Base-by-base conservation (phyloP, 2,113 vertebrate species). In the Eublepharis macularius region DNA sequence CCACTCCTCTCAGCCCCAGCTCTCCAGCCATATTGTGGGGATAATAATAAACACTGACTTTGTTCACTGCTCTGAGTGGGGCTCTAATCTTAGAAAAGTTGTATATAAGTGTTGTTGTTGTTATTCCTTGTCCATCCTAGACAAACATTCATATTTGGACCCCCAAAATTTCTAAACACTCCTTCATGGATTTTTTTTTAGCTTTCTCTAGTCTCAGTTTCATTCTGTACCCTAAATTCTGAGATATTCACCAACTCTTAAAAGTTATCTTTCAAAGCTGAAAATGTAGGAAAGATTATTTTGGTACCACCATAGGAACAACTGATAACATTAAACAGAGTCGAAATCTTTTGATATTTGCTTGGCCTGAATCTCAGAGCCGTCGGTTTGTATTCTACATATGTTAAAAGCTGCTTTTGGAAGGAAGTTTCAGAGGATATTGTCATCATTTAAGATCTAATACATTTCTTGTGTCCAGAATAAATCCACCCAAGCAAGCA, bases 331-430 rank as follows among this genome's bases (percentile, higher is more conserved):
- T 80, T 80, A 65, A 29, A 24, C 43, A 41, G 63, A 89, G 80
- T 70, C 73, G 87, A 74, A 88, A 89, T 57, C 6, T 78, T 89
- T 84, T 65, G 86, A 2, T 88, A 92, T 90, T 89, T 83, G 57
- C 85, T 86, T 91, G 85, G 85, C 88, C 77, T 86, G 86, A 92
- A 89, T 80, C 81, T 41, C 88, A 49, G 29, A 80, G 90, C 86
- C 86, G 81, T 80, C 92, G 78, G 79, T 84, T 21, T 91, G 81
- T 51, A 16, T 90, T 89, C 68, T 88, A 91, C 90, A 88, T 90
- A 88, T 80, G 87, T 87, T 90, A 92, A 90, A 92, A 85, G 6
- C 26, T 88, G 68, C 85, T 88, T 92, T 70, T 92, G 87, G 77
- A 85, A 86, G 91, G 74, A 83, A 65, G 66, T 85, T 93, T 80